Percentiles rank a stretch among this genome's conserved stretches.
These are phyloP conservation scores for Fregetta grallaria DNA, from an alignment of 2,113 vertebrate species.

Conservation along the genomic window DNA sequence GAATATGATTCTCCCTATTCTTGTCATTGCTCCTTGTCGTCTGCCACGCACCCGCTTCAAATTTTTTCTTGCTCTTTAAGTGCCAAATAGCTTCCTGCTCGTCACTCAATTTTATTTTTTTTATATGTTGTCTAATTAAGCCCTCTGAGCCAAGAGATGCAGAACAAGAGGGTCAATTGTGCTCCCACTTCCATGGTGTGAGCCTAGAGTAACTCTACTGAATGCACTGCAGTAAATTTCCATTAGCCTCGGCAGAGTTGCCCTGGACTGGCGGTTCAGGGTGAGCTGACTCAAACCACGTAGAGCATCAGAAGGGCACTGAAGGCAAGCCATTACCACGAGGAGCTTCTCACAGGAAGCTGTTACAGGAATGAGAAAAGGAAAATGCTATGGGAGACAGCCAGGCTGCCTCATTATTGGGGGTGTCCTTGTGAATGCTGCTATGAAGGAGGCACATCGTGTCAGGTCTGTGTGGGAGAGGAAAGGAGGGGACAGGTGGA, in stretches of 20 bases:
- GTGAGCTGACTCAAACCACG: background rate
- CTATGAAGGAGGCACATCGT: accelerated
- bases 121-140: background rate
- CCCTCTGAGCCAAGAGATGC: background rate
- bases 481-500: background rate
- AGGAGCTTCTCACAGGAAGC: background rate
- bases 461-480: background rate
- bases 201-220: background rate
- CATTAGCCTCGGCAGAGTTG: background rate
- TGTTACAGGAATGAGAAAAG: background rate
- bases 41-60: background rate
- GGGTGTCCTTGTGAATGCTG: background rate
- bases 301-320: background rate
- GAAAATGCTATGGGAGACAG: background rate
- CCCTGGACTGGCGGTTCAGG: background rate
- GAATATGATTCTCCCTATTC: background rate
- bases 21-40: background rate
- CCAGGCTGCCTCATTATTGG: background rate
- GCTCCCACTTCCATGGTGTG: background rate
- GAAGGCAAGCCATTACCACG: background rate
- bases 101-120: background rate
- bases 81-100: background rate
- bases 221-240: conserved; percentile 4
- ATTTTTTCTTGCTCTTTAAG: background rate
- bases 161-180: conserved; percentile 34